phyloP scores from a whole-genome alignment of 2,113 vertebrate genomes.

The Colossoma macropomum region DNA sequence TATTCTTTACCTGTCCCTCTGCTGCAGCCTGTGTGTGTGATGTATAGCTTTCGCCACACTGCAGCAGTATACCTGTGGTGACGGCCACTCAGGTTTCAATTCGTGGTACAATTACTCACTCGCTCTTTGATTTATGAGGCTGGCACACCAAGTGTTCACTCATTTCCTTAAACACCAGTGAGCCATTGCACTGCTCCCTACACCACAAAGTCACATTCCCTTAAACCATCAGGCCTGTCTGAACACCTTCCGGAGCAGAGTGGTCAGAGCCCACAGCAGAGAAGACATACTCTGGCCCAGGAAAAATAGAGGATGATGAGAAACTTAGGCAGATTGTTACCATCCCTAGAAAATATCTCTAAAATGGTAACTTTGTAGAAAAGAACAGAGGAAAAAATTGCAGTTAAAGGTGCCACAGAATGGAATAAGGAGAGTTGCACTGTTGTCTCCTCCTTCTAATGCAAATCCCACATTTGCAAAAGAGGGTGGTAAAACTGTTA shows the following conservation, averaged over 20 bases:
- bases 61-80: conserved; percentile 48
- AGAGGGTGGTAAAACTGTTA: too few relatives aligned
- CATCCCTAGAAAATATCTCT: too few relatives aligned
- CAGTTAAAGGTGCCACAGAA: too few relatives aligned
- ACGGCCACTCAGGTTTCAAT: conserved; percentile 58
- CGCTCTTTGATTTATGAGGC: conserved; percentile 60
- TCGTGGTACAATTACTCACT: conserved; percentile 57
- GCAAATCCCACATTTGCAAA: too few relatives aligned
- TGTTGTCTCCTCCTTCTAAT: too few relatives aligned
- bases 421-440: too few relatives aligned
- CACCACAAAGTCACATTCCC: conserved; percentile 41
- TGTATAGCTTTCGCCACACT: conserved; percentile 51
- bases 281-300: neutral
- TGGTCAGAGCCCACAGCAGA: neutral
- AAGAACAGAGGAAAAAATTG: too few relatives aligned
- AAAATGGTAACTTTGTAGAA: too few relatives aligned
- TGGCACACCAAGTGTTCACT: conserved; percentile 44
- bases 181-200: conserved; percentile 12
- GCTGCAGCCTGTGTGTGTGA: conserved; percentile 33
- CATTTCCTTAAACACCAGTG: conserved; percentile 63
- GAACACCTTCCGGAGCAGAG: neutral
- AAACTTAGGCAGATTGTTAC: neutral
- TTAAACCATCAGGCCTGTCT: conserved; percentile 27
- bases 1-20: neutral
- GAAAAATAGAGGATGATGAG: neutral